Evolutionary conservation across 2,797 vertebrate genomes (phyloP).

Genomic region (Kryptopterus vitreolus): DNA sequence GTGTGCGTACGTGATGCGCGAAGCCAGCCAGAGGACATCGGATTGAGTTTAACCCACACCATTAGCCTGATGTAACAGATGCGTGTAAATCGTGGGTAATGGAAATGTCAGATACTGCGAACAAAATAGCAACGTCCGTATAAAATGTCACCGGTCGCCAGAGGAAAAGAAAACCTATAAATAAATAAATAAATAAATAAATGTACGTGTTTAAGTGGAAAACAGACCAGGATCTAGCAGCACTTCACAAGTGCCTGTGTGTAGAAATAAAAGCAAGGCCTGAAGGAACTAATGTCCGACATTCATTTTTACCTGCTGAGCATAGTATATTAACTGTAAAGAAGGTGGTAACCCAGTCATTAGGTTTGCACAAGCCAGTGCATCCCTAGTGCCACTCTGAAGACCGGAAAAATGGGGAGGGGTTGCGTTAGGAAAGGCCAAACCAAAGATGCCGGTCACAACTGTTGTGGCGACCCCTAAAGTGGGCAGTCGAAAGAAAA

Average conservation of each 20-base stretch:
- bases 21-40: constrained; percentile 13
- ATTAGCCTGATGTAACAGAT: constrained; percentile 48
- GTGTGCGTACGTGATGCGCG: background rate
- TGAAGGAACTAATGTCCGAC: background rate
- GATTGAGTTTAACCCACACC: constrained; percentile 40
- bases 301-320: background rate
- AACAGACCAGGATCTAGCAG: background rate
- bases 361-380: too few relatives aligned
- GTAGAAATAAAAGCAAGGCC: background rate
- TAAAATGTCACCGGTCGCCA: constrained; percentile 54
- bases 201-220: background rate
- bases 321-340: too few relatives aligned
- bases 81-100: constrained; percentile 48
- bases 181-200: constrained; percentile 18
- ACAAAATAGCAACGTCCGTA: constrained; percentile 34
- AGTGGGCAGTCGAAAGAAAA: too few relatives aligned
- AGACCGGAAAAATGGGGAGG: too few relatives aligned
- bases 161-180: constrained; percentile 11
- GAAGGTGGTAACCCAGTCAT: too few relatives aligned
- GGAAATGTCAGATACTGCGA: constrained; percentile 53
- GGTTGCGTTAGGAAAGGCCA: too few relatives aligned
- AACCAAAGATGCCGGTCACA: too few relatives aligned
- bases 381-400: too few relatives aligned
- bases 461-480: too few relatives aligned
- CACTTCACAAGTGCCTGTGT: background rate